Base-by-base conservation (phyloP, 2,797 vertebrate species). In the Hafferia zeledoni region DNA sequence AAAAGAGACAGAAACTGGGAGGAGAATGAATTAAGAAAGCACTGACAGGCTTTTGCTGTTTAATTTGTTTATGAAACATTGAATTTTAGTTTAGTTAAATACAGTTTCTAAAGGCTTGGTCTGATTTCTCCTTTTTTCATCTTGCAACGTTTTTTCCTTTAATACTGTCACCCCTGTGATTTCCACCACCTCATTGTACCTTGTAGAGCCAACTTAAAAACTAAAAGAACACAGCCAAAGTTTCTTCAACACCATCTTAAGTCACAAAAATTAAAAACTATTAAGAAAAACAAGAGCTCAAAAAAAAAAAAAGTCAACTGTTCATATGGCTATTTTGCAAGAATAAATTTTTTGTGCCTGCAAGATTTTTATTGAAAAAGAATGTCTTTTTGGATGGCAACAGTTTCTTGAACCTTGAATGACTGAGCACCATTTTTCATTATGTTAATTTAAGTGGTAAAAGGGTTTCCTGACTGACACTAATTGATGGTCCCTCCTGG, bases 401-500 rank as follows among this genome's bases (percentile, higher is more conserved):
- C 90, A 93, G 53, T 60, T 95, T 85, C 49, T 76, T 82, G 82
- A 68, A 86, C 41, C 74, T 75, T n/a, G 67, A 70, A 67, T 87
- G 68, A 90, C 75, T 86, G 60, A 86, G 82, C 68, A 83, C 52
- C 39, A 82, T 89, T 94, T 96, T 95, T 92, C 53, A 90, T 95
- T 72, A 95, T 87, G 60, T 43, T 95, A 93, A 94, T 96, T 92
- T 76, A 89, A 90, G 83, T 71, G 60, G 75, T 81, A 83, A 81
- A 95, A 94, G 67, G 59, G 60, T 94, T 96, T 93, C 47, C 77
- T 91, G 89, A 95, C 67, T 97, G 94, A 95, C 74, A 91, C 28
- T 97, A 97, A 96, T 96, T 97, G 96, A 97, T 94, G 80, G 79
- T 71, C 87, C 87, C 89, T 96, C 76, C 94, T 94, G 93, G 87